phyloP scores from a whole-genome alignment of 2,113 vertebrate genomes.

The Hoplias malabaricus region DNA sequence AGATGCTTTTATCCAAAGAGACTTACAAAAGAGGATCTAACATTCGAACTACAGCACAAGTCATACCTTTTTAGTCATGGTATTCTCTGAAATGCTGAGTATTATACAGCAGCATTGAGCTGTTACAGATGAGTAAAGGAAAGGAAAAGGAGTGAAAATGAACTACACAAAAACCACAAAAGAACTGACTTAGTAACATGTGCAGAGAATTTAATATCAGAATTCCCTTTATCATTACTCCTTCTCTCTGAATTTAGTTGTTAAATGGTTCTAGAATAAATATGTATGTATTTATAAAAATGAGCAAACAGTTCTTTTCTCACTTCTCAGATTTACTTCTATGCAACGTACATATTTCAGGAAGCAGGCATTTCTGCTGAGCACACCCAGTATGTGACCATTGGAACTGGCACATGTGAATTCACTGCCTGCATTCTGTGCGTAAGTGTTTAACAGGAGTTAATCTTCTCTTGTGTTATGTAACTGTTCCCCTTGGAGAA shows the following conservation, averaged over 20 bases:
- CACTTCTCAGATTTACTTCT: slow-evolving; percentile 83
- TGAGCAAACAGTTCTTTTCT: slow-evolving; percentile 13
- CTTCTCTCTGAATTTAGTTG: slow-evolving; percentile 7
- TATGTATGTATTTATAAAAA: slow-evolving; percentile 11
- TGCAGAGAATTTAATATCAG: background rate
- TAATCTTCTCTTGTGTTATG: slow-evolving; percentile 41
- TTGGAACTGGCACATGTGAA: slow-evolving; percentile 86
- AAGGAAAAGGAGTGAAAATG: slow-evolving; percentile 7
- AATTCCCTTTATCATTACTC: background rate
- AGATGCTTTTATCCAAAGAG: too few species aligned
- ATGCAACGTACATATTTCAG: slow-evolving; percentile 83
- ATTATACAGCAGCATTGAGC: background rate
- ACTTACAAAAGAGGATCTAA: too few species aligned
- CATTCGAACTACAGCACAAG: too few species aligned
- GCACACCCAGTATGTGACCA: slow-evolving; percentile 80
- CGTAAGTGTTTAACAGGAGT: slow-evolving; percentile 75
- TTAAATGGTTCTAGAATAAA: background rate
- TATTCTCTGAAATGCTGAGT: background rate
- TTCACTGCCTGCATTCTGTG: slow-evolving; percentile 79
- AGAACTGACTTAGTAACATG: slow-evolving; percentile 18
- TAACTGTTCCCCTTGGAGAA: slow-evolving; percentile 42
- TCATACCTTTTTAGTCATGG: background rate
- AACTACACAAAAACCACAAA: background rate
- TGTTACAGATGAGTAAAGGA: background rate
- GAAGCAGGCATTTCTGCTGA: slow-evolving; percentile 79